These are phyloP conservation scores for Philopedon plagiatum DNA, from an alignment of 2,888 invertebrate species.

Conservation along the genomic window DNA sequence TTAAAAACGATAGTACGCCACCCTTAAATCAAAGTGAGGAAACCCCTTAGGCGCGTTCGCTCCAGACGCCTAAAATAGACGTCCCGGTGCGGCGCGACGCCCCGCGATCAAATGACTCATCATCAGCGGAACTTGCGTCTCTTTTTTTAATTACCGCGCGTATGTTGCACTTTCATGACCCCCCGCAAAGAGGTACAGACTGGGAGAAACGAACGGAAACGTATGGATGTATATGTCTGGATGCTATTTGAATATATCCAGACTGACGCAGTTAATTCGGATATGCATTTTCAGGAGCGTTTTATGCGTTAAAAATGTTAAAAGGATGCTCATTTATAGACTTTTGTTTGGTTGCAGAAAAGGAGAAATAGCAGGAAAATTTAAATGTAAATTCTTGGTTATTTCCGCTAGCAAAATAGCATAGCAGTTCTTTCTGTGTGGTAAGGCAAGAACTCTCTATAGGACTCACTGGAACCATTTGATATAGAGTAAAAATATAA, in stretches of 20 bases:
- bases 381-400: no score
- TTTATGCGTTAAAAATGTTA: no score
- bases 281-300: background rate
- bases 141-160: conserved; percentile 43
- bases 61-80: conserved; percentile 41
- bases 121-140: conserved; percentile 42
- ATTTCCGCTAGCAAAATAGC: no score
- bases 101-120: conserved; percentile 42
- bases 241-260: conserved; percentile 9
- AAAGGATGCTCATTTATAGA: no score
- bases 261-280: background rate
- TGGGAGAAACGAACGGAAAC: conserved; percentile 31
- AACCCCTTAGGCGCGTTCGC: conserved; percentile 27
- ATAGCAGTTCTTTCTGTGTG: no score
- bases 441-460: no score
- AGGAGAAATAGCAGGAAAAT: no score
- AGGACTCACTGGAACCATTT: no score
- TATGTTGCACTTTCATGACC: conserved; percentile 33
- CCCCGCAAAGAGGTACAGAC: conserved; percentile 35
- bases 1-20: no score
- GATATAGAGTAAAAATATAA: no score
- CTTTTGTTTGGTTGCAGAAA: no score
- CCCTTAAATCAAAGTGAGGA: conserved; percentile 23
- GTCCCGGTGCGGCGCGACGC: conserved; percentile 35
- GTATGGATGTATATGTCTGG: conserved; percentile 26